Evolutionary conservation across 2,113 vertebrate genomes (phyloP), one percentile per base, ranked within the genome.

Genomic region (Xiphias gladius): DNA sequence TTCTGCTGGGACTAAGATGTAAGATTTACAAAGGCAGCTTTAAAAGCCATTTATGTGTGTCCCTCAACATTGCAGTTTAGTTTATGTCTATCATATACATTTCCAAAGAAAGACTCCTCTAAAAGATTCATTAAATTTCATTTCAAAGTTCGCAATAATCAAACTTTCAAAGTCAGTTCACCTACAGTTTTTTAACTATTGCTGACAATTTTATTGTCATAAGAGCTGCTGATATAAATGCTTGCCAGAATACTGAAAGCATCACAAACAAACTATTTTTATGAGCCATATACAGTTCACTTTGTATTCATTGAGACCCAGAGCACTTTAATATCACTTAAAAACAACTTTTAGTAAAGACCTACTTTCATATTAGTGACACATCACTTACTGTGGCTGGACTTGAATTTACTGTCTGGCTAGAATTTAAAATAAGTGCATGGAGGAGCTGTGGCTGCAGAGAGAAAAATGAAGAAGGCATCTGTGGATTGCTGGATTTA

Each of bases 81-180:
- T 88, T 89, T 86, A 87, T 82, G 73, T 80, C 24, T 32, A 54
- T 71, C 57, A 57, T 59, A 85, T 83, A 79, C 68, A 88, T 83
- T 75, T 82, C 12, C 22, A 37, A 70, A 74, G 68, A 76, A 74
- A 69, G 85, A 59, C 66, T 66, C 43, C 43, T 57, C 48, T 22
- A 46, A 20, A 59, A 9, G 16, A 69, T 73, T 86, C 52, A 83
- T 84, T 77, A 81, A 70, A 83, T 77, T 57, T 83, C 62, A 79
- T 57, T 77, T 74, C 70, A 82, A 86, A 71, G 70, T 85, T 84
- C 39, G 64, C 75, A 86, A 88, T 89, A 85, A 84, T 59, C 57
- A 79, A 84, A 90, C 86, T 75, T 87, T 86, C 54, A 82, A 86
- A 83, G 81, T 79, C 64, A 76, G 61, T 68, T 81, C 61, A 85